These are phyloP conservation scores for Morpho deidamia DNA, from an alignment of 2,888 invertebrate species.

Conservation along the genomic window DNA sequence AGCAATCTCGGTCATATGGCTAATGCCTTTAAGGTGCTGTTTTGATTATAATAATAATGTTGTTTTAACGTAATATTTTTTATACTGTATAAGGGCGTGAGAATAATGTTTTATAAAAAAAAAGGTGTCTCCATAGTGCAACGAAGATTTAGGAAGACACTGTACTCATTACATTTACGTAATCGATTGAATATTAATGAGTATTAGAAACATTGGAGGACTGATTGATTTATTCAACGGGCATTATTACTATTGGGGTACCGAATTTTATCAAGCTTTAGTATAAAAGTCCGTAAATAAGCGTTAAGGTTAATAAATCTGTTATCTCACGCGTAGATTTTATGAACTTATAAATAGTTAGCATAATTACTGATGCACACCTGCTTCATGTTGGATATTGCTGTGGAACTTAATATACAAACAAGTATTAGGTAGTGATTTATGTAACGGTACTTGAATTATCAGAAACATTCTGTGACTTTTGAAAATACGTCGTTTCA, in stretches of 20 bases:
- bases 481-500: too few species aligned
- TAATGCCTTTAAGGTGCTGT: too few species aligned
- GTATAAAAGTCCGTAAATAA: conserved; percentile 18
- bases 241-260: conserved; percentile 12
- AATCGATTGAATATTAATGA: conserved; percentile 27
- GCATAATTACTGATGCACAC: conserved; percentile 7
- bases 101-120: conserved; percentile 16
- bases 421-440: conserved; percentile 2
- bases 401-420: conserved; percentile 1
- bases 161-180: conserved; percentile 25
- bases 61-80: neutral
- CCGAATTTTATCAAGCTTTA: conserved; percentile 15
- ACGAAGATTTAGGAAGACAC: conserved; percentile 18
- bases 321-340: conserved; percentile 16
- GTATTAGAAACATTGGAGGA: conserved; percentile 23
- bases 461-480: too few species aligned
- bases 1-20: too few species aligned
- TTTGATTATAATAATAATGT: neutral
- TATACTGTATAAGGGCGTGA: conserved; percentile 17
- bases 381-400: conserved; percentile 12
- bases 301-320: conserved; percentile 21
- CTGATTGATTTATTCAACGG: conserved; percentile 26
- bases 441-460: neutral
- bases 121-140: conserved; percentile 20
- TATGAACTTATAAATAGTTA: conserved; percentile 20